Conservation (phyloP, 2,888 invertebrate species). For the Lypha dubia region DNA sequence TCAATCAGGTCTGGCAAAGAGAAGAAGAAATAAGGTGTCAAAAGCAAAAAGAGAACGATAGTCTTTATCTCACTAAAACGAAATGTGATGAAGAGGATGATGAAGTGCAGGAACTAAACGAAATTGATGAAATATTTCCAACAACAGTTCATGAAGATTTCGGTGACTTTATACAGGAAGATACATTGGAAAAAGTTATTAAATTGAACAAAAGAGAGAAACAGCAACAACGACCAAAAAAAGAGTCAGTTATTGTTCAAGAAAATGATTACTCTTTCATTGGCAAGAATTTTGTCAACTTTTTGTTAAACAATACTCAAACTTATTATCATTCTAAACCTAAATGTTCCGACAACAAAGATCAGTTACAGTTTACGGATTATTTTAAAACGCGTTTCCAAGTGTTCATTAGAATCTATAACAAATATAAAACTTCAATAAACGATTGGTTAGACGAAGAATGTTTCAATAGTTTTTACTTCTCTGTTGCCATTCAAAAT, state of each 20-base stretch:
- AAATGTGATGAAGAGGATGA: constrained; percentile 88
- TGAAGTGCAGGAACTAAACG: constrained; percentile 86
- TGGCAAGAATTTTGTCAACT: constrained; percentile 78
- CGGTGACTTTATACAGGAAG: constrained; percentile 85
- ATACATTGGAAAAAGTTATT: constrained; percentile 84
- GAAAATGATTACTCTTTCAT: constrained; percentile 80
- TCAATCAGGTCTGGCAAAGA: constrained; percentile 90
- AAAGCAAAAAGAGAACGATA: constrained; percentile 89
- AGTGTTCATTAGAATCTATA: constrained; percentile 79
- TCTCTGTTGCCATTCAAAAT: constrained; percentile 80
- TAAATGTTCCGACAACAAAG: constrained; percentile 23
- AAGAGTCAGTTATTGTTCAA: constrained; percentile 75
- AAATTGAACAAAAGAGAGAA: constrained; percentile 79
- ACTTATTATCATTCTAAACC: constrained; percentile 76
- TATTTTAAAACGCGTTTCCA: constrained; percentile 79
- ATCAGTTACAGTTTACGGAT: constrained; percentile 75
- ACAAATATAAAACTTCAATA: constrained; percentile 78
- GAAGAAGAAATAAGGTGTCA: constrained; percentile 88
- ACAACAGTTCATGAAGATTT: constrained; percentile 88
- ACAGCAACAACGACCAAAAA: constrained; percentile 76
- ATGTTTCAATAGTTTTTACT: constrained; percentile 78
- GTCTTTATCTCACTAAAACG: constrained; percentile 89
- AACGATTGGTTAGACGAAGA: constrained; percentile 78
- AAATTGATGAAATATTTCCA: constrained; percentile 89
- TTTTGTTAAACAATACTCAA: constrained; percentile 79